Base-by-base conservation (phyloP, 2,888 invertebrate species). In the Ophion obscuratus region DNA sequence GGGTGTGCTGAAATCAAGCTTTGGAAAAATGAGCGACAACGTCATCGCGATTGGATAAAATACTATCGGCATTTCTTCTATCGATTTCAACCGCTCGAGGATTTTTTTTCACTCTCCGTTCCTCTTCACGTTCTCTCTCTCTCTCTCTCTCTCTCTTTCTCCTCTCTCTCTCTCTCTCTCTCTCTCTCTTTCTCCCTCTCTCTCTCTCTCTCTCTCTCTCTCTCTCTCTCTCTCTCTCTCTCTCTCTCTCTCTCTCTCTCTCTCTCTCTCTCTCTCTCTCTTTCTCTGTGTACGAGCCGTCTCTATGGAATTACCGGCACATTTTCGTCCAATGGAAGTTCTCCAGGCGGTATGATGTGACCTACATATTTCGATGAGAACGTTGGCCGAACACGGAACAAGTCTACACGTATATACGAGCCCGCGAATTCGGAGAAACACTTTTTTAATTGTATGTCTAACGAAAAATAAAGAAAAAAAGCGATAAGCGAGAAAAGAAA, bases 301-400 rank as follows among this genome's bases (percentile, higher is more conserved):
- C 85, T 66, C 75, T 62, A 74, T 73, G 71, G 84, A 86, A 84
- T 86, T 84, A 84, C 68, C 73, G 24, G 81, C 68, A 68, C 70
- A 81, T 86, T 73, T 73, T 81, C 81, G 75, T 81, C 84, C 81
- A 27, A 67, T 62, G 68, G n/a, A 68, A 61, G 57, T 75, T 81
- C 70, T 66, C 73, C 61, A 24, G 24, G 31, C 71, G 70, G 59
- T 70, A 40, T 66, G 57, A 67, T 83, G 73, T 73, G 83, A 86
- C 86, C 86, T 77, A 86, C 73, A 86, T 83, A 67, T 75, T 59
- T 24, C 40, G 40, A 67, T 31, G 61, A 70, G 67, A 79, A 77
- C 59, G 44, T 59, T 68, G 31, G 53, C 20, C 53, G 59, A 57
- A 17, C 27, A 24, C 40, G 17, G n/a, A 61, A 76, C 20, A 17